Conservation (phyloP, 2,888 invertebrate species). For the Muschampia plurimacula region DNA sequence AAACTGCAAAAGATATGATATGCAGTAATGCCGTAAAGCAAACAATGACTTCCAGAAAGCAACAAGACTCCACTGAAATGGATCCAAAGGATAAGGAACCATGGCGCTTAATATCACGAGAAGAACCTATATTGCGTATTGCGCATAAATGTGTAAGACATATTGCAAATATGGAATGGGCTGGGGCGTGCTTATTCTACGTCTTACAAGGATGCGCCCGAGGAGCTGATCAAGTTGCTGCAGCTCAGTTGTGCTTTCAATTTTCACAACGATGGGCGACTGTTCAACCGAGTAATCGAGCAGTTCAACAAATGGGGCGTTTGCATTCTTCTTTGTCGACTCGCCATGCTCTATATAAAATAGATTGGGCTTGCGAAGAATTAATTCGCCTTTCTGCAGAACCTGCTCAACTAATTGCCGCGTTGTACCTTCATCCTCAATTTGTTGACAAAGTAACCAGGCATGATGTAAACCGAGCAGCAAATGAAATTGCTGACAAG, state of each 20-base stretch:
- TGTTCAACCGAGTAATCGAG: slow-evolving; percentile 77
- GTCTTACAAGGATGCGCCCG: slow-evolving; percentile 80
- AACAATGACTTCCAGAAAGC: slow-evolving; percentile 79
- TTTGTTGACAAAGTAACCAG: slow-evolving; percentile 74
- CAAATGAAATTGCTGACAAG: slow-evolving; percentile 82
- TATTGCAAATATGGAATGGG: slow-evolving; percentile 84
- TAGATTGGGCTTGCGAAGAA: slow-evolving; percentile 80
- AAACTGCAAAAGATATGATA: slow-evolving; percentile 82
- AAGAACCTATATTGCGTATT: slow-evolving; percentile 75
- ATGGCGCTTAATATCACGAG: slow-evolving; percentile 73
- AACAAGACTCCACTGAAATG: slow-evolving; percentile 56
- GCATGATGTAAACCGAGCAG: slow-evolving; percentile 75
- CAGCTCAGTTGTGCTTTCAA: slow-evolving; percentile 80
- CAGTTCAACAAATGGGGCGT: slow-evolving; percentile 80
- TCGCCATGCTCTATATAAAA: slow-evolving; percentile 77
- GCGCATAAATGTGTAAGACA: slow-evolving; percentile 79
- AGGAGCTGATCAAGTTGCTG: slow-evolving; percentile 83
- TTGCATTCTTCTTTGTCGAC: slow-evolving; percentile 78
- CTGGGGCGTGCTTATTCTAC: slow-evolving; percentile 81
- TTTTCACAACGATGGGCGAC: slow-evolving; percentile 82
- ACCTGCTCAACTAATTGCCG: slow-evolving; percentile 77
- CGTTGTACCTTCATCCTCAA: slow-evolving; percentile 75
- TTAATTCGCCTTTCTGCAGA: slow-evolving; percentile 74
- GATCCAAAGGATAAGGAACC: slow-evolving; percentile 67
- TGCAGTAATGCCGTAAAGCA: slow-evolving; percentile 83